These are phyloP conservation scores for Chionoecetes opilio DNA, from an alignment of 1,140 invertebrate species.

Conservation along the genomic window DNA sequence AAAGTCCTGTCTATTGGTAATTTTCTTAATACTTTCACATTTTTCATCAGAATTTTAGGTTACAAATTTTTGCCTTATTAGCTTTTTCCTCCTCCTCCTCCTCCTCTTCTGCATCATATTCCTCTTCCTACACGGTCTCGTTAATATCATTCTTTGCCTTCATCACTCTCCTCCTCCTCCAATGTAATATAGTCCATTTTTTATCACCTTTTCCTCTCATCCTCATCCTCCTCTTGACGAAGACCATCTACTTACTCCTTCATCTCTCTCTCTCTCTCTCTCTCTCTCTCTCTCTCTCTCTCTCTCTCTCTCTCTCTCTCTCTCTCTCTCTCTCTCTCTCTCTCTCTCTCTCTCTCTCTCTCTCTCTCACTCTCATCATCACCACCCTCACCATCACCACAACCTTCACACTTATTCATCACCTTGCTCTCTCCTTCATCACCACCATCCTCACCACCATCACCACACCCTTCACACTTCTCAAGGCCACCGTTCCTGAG, in stretches of 20 bases:
- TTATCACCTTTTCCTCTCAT: slow-evolving; percentile 10
- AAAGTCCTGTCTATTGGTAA: too few species aligned
- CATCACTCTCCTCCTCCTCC: slow-evolving; percentile 1
- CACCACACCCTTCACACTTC: not conserved
- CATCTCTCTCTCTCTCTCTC: slow-evolving; percentile 36
- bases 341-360: slow-evolving; percentile 41
- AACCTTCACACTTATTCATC: not conserved
- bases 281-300: slow-evolving; percentile 40
- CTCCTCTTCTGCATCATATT: not conserved
- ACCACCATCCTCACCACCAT: not conserved
- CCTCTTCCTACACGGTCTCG: not conserved
- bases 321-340: slow-evolving; percentile 41
- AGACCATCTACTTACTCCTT: not conserved
- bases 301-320: slow-evolving; percentile 47
- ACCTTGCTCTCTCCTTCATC: too few species aligned
- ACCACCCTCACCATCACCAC: not conserved
- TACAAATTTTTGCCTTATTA: too few species aligned
- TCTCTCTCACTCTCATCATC: slow-evolving; percentile 3
- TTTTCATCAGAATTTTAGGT: too few species aligned
- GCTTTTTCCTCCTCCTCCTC: too few species aligned
- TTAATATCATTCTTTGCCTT: slow-evolving; percentile 22
- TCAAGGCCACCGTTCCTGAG: not conserved
- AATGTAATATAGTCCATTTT: not conserved
- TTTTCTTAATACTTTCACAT: too few species aligned
- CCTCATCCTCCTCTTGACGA: not conserved